phyloP scores from a whole-genome alignment of 2,888 invertebrate species.

The Polymixis flavicincta region DNA sequence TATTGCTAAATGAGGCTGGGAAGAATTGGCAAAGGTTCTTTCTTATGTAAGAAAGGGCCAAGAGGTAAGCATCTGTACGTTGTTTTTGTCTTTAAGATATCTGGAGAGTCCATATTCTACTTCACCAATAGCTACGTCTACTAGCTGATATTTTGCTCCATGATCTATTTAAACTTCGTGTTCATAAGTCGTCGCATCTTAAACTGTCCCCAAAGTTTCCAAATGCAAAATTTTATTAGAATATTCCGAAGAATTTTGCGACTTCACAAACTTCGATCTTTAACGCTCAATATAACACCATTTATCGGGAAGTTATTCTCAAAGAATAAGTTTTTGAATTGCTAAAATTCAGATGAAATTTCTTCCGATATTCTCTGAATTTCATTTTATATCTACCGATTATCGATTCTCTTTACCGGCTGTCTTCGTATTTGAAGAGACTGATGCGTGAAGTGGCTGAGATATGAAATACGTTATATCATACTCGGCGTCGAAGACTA shows the following conservation, averaged over 20 bases:
- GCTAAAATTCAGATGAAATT: constrained; percentile 40
- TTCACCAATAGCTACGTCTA: background rate
- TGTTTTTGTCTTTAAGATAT: background rate
- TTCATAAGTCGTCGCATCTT: constrained; percentile 20
- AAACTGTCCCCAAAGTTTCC: constrained; percentile 38
- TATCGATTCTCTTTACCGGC: constrained; percentile 29
- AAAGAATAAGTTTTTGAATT: constrained; percentile 55
- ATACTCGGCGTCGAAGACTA: constrained; percentile 21
- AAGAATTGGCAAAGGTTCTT: constrained; percentile 19
- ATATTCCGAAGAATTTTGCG: constrained; percentile 44
- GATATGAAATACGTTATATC: constrained; percentile 22
- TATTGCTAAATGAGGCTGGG: constrained; percentile 34
- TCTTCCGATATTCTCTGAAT: constrained; percentile 32
- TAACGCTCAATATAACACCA: constrained; percentile 59
- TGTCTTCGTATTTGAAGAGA: constrained; percentile 37
- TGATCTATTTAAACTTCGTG: constrained; percentile 3
- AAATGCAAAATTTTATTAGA: constrained; percentile 48
- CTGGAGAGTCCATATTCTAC: background rate
- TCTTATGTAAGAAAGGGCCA: background rate
- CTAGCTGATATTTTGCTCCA: constrained; percentile 7
- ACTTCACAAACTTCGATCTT: constrained; percentile 54
- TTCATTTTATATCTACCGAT: constrained; percentile 39
- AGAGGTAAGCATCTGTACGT: background rate
- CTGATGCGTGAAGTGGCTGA: constrained; percentile 34
- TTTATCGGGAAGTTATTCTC: constrained; percentile 55